A percentile compares a stretch with the other conserved stretches of the same genome.
These are phyloP conservation scores for Orientallactaga bullata DNA, from an alignment of 2,113 vertebrate genomes.

Conservation along the genomic window DNA sequence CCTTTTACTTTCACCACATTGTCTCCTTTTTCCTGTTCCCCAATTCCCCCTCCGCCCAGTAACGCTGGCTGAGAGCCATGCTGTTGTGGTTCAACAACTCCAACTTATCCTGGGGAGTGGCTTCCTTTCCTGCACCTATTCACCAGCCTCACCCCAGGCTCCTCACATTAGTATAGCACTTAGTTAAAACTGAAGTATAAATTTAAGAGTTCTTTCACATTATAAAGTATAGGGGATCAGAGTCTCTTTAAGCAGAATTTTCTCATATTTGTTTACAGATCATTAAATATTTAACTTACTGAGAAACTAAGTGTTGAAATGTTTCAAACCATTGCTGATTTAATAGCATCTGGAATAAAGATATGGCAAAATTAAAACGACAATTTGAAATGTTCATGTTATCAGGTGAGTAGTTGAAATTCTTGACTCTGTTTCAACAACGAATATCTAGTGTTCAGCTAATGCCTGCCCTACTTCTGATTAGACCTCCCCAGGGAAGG, in stretches of 20 bases:
- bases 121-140: not conserved
- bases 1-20: not conserved
- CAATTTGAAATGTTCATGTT: conserved; percentile 3
- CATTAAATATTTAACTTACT: conserved; percentile 78
- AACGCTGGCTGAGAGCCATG: not conserved
- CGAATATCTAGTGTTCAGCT: not conserved
- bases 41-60: not conserved
- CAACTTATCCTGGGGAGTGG: not conserved
- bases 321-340: conserved; percentile 66
- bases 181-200: conserved; percentile 40
- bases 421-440: not conserved
- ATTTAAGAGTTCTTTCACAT: conserved; percentile 23
- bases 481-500: not conserved
- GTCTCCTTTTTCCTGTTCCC: not conserved
- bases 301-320: conserved; percentile 60
- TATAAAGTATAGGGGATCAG: conserved; percentile 30
- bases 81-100: rapidly evolving
- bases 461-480: not conserved
- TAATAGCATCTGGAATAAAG: conserved; percentile 68
- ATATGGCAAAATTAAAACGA: conserved; percentile 62
- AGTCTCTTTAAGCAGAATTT: conserved; percentile 33
- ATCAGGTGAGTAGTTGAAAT: conserved; percentile 45
- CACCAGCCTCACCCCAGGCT: not conserved
- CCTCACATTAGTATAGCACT: not conserved
- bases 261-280: conserved; percentile 74